Percentiles rank a stretch among this genome's conserved stretches.
phyloP scores from a whole-genome alignment of 2,797 vertebrate species.

The Micrastur ruficollis region DNA sequence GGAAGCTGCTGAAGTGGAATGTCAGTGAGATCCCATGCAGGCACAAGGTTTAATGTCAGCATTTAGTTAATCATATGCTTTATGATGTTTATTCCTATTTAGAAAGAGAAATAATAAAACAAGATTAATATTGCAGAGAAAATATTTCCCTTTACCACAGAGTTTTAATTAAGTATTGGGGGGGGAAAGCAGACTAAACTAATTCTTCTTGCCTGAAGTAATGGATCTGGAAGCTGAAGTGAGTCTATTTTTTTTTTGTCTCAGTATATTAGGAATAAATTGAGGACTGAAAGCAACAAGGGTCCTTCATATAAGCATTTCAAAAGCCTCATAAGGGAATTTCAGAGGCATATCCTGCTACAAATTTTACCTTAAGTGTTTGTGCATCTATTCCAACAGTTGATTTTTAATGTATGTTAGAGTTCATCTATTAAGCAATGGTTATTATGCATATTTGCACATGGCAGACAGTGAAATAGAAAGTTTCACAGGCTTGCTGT shows the following conservation, averaged over 20 bases:
- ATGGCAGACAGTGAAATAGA: not conserved
- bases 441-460: conserved; percentile 7
- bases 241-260: not conserved
- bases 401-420: not conserved
- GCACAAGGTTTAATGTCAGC: not conserved
- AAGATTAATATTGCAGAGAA: not conserved
- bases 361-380: not conserved
- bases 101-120: not conserved
- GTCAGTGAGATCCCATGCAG: not conserved
- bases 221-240: not conserved
- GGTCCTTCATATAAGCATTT: not conserved
- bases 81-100: not conserved
- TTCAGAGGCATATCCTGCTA: not conserved
- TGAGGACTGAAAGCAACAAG: not conserved
- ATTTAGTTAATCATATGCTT: not conserved
- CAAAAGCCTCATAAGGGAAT: not conserved
- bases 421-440: conserved; percentile 3
- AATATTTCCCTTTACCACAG: not conserved
- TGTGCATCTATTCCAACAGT: not conserved
- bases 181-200: not conserved
- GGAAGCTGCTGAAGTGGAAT: not conserved
- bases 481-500: not conserved
- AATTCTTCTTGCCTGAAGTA: not conserved
- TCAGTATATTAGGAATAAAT: not conserved
- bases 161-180: not conserved